phyloP scores from a whole-genome alignment of 2,888 invertebrate species.

The Pomacea canaliculata region DNA sequence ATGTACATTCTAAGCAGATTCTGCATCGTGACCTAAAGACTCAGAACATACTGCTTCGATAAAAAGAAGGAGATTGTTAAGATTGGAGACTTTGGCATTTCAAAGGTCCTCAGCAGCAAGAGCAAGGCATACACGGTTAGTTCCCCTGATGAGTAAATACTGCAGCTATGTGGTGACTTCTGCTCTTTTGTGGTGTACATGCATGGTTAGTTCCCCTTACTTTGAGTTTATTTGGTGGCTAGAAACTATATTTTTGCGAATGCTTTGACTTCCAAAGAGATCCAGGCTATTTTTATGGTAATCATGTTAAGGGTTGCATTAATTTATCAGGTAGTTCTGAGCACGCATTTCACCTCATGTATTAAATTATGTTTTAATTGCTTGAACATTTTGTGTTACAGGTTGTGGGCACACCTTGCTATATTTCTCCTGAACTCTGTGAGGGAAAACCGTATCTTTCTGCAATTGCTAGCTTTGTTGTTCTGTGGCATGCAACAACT shows the following conservation, averaged over 20 bases:
- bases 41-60: constrained; percentile 86
- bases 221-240: not conserved
- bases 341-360: too few relatives aligned
- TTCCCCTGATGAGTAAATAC: constrained; percentile 14
- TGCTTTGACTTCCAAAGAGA: too few relatives aligned
- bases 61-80: constrained; percentile 79
- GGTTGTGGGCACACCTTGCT: constrained; percentile 84
- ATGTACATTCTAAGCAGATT: constrained; percentile 83
- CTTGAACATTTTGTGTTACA: constrained; percentile 29
- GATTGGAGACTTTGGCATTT: constrained; percentile 89
- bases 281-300: too few relatives aligned
- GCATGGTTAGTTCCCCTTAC: not conserved
- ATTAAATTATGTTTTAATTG: too few relatives aligned
- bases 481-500: not conserved
- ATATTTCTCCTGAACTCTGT: constrained; percentile 87
- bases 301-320: too few relatives aligned
- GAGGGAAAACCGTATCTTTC: constrained; percentile 78
- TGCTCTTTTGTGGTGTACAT: not conserved
- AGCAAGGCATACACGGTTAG: constrained; percentile 72
- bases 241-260: too few relatives aligned
- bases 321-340: too few relatives aligned
- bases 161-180: not conserved
- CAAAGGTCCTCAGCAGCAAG: constrained; percentile 79
- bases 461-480: not conserved
- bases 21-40: constrained; percentile 88